Conservation (phyloP, 2,113 vertebrate genomes). For the Helogale parvula region DNA sequence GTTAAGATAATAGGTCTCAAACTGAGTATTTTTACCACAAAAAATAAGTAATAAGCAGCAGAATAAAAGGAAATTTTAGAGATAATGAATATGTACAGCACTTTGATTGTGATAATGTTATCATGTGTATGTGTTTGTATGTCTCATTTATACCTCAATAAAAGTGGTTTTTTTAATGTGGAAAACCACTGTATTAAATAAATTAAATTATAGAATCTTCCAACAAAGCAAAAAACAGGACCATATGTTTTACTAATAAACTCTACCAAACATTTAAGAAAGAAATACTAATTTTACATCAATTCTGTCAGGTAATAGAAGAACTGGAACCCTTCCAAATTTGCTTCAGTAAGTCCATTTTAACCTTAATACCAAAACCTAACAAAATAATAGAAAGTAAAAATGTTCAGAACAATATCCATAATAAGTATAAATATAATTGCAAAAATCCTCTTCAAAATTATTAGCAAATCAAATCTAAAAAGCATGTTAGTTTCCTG, state of each 20-base stretch:
- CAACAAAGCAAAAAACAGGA: neutral
- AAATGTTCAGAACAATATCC: neutral
- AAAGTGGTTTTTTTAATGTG: neutral
- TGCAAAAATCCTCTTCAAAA: neutral
- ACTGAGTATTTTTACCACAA: neutral
- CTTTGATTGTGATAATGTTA: neutral
- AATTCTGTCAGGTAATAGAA: neutral
- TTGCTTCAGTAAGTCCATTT: neutral
- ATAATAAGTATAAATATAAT: neutral
- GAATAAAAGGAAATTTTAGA: neutral
- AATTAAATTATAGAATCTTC: neutral
- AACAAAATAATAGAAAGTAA: neutral
- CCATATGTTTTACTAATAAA: neutral
- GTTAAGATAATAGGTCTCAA: neutral
- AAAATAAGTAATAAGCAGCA: neutral
- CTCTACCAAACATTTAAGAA: neutral
- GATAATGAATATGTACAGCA: neutral
- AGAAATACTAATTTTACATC: neutral
- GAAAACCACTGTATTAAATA: neutral
- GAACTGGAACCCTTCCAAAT: neutral
- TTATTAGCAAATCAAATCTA: neutral
- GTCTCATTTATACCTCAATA: neutral
- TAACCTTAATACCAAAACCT: neutral
- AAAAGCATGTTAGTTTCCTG: neutral
- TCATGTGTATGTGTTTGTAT: neutral